Conservation (phyloP, 1,140 invertebrate genomes). For the Neodiprion fabricii region DNA sequence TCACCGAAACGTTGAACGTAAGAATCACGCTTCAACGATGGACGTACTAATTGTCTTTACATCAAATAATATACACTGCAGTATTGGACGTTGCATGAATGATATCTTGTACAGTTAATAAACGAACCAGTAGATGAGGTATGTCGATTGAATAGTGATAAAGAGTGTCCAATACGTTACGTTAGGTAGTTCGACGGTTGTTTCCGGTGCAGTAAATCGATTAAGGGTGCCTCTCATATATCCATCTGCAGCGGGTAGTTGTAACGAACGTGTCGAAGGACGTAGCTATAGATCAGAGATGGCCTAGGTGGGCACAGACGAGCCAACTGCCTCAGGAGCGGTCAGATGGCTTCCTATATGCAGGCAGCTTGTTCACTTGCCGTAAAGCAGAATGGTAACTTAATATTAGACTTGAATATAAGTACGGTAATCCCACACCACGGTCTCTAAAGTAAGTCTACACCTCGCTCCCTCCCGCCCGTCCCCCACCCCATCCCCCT, state of each 20-base stretch:
- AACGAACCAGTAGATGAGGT: too few species aligned
- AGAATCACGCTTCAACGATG: too few species aligned
- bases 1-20: too few species aligned
- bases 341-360: constrained; percentile 63
- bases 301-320: constrained; percentile 49
- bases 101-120: too few species aligned
- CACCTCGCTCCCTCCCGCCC: constrained; percentile 41
- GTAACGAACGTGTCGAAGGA: background rate
- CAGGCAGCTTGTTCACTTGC: constrained; percentile 62
- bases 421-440: constrained; percentile 62
- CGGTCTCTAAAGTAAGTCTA: constrained; percentile 59
- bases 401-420: constrained; percentile 62
- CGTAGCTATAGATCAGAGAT: background rate
- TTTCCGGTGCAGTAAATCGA: too few species aligned
- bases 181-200: too few species aligned
- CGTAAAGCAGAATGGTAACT: constrained; percentile 64
- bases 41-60: too few species aligned
- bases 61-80: too few species aligned
- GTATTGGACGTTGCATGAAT: too few species aligned
- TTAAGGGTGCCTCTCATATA: too few species aligned
- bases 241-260: background rate
- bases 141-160: too few species aligned
- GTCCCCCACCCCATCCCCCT: constrained; percentile 29
- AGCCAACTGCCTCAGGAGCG: constrained; percentile 54
- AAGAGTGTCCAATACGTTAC: too few species aligned